Base-by-base conservation (phyloP, 2,888 invertebrate species). In the Rotaria socialis region DNA sequence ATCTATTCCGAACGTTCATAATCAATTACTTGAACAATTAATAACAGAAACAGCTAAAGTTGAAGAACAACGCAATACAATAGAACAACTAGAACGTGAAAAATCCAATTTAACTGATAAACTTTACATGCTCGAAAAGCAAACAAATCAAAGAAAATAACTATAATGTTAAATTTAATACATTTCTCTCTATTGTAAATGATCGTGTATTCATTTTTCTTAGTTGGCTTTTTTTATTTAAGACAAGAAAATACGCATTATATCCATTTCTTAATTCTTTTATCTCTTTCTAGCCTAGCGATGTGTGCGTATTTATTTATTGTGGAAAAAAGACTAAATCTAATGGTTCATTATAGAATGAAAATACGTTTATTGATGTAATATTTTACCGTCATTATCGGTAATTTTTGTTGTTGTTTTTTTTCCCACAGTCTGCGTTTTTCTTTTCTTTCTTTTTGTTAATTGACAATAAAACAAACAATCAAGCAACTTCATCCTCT, bases 11-110 rank as follows among this genome's bases (percentile, higher is more conserved):
- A 47, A 47, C n/a, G 80, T 80, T 11, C 47, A 22, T n/a, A 80
- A 80, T 47, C 80, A 80, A 47, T 80, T 80, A 47, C 80, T 80
- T 47, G 80, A 80, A 47, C 43, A 80, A 80, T 47, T 80, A n/a
- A 47, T 80, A 47, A n/a, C 80, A 11, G 80, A 80, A 43, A 47
- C 43, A 14, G 80, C 47, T 43, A 80, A 80, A 80, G 11, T 47
- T 47, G 80, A 80, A 47, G 47, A 80, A n/a, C 80, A 80, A 47
- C 43, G 35, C 10, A 43, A 80, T 80, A 47, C 80, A 80, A 80
- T 80, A 43, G n/a, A 80, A 24, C 43, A 80, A 80, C 47, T 80
- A 80, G 80, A 47, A 80, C 80, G 47, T n/a, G 47, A 80, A 24
- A 80, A 80, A 80, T 47, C 24, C 0, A 24, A 47, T n/a, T 47